Evolutionary conservation across 2,113 vertebrate species (phyloP).

Genomic region (Cynocephalus volans): DNA sequence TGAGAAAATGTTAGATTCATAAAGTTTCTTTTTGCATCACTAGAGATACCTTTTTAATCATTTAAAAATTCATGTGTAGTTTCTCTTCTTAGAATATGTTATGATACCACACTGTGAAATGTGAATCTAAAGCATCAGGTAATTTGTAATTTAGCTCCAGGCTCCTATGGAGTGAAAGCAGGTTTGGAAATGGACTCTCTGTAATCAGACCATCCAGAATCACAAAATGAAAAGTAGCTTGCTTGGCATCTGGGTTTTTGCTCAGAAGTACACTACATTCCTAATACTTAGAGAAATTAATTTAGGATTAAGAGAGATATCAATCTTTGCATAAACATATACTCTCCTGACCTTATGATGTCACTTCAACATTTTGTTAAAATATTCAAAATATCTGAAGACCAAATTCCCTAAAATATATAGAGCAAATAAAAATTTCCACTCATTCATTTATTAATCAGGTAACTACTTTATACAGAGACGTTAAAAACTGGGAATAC

Average conservation of each 20-base stretch:
- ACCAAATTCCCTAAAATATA: background rate
- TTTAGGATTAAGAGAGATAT: background rate
- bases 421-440: background rate
- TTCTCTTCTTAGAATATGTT: slow-evolving; percentile 48
- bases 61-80: slow-evolving; percentile 71
- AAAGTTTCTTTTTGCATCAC: slow-evolving; percentile 50
- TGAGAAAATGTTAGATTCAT: slow-evolving; percentile 63
- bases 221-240: background rate
- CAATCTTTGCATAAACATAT: background rate
- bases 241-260: background rate
- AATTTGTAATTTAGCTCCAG: slow-evolving; percentile 61
- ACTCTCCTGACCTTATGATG: background rate
- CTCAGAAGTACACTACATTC: background rate
- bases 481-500: background rate
- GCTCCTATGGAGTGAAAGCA: background rate
- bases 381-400: background rate
- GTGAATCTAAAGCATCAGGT: slow-evolving; percentile 59
- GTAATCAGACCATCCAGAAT: background rate
- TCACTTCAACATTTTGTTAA: background rate
- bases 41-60: slow-evolving; percentile 68
- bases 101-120: slow-evolving; percentile 41
- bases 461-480: background rate
- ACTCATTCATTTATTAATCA: background rate
- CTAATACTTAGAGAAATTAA: slow-evolving; percentile 17
- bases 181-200: slow-evolving; percentile 26